Conservation (phyloP, 2,113 vertebrate species). For the Nyctereutes procyonoides region DNA sequence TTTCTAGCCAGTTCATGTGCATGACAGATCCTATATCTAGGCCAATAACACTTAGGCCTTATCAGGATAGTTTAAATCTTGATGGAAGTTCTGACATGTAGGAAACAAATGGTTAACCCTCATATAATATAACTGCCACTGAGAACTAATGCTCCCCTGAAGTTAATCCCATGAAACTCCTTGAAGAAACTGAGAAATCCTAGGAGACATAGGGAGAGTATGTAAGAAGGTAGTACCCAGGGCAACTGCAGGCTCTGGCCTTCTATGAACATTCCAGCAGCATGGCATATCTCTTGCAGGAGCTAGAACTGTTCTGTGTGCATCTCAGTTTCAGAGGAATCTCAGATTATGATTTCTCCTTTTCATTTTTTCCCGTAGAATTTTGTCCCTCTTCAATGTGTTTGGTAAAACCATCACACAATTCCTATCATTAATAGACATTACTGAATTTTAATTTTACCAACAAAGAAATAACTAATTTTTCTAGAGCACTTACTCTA, state of each 20-base stretch:
- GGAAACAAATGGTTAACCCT: not conserved
- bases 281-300: not conserved
- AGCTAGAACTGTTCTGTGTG: not conserved
- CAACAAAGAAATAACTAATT: not conserved
- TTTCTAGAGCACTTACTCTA: not conserved
- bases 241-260: no score
- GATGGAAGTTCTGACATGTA: not conserved
- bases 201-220: not conserved
- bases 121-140: not conserved
- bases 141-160: not conserved
- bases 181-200: not conserved
- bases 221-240: not conserved
- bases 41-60: not conserved
- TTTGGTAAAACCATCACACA: not conserved
- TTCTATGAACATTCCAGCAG: not conserved
- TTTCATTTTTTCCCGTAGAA: not conserved
- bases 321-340: not conserved
- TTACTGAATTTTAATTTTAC: not conserved
- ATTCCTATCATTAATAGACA: not conserved
- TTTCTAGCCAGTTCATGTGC: not conserved
- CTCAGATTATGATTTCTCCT: not conserved
- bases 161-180: not conserved
- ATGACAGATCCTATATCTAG: not conserved
- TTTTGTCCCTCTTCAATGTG: not conserved
- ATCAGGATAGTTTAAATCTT: not conserved